These are phyloP conservation scores for Phoebastria nigripes DNA, from an alignment of 2,797 vertebrate genomes.

Conservation along the genomic window DNA sequence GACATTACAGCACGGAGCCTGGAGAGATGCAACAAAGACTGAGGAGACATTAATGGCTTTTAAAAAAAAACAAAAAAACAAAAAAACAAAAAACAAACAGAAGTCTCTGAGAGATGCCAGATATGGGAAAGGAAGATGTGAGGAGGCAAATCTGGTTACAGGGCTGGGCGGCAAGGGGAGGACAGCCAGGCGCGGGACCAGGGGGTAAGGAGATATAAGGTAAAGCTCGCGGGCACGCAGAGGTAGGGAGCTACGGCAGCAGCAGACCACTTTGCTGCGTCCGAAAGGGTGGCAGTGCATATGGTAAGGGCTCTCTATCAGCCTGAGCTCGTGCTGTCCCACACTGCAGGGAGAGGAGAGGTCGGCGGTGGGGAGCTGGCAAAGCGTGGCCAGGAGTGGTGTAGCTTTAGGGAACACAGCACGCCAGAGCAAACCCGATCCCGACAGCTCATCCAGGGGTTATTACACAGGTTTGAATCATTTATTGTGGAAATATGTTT, in stretches of 20 bases:
- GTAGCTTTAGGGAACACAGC: not conserved
- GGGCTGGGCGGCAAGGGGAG: not conserved
- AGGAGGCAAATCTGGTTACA: not conserved
- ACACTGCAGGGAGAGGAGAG: not conserved
- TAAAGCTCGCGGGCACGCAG: fast-evolving
- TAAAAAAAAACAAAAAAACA: not conserved
- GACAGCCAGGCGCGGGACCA: fast-evolving
- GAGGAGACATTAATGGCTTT: not conserved
- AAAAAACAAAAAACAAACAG: not conserved
- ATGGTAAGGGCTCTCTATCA: not conserved
- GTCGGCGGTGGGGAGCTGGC: fast-evolving
- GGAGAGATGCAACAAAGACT: not conserved
- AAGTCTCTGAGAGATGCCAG: not conserved
- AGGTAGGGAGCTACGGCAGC: not conserved
- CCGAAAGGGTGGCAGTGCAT: not conserved
- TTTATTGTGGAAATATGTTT: not conserved
- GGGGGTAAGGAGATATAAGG: not conserved
- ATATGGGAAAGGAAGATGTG: not conserved
- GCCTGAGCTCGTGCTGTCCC: not conserved
- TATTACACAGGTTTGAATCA: not conserved
- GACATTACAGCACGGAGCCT: not conserved
- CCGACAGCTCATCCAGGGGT: fast-evolving
- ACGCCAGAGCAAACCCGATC: not conserved
- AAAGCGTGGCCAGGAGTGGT: fast-evolving
- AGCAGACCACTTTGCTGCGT: not conserved